These are phyloP conservation scores for Caenorhabditis sp. DNA, from an alignment of 2,888 invertebrate genomes.

Conservation along the genomic window DNA sequence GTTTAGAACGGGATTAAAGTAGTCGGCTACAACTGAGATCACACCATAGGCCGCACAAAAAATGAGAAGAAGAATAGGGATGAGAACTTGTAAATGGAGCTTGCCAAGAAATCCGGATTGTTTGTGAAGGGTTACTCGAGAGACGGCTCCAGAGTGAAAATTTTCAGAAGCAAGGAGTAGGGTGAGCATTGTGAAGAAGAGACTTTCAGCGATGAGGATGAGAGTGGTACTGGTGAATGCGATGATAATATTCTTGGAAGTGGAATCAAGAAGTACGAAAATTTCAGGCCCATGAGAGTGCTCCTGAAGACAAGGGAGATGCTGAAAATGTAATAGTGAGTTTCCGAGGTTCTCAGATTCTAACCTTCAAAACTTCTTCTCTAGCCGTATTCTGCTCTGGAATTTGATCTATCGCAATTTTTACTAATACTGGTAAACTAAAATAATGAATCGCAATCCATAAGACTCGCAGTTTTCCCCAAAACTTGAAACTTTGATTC, in stretches of 20 bases:
- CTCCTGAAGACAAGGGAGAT: neutral
- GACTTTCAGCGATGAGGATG: neutral
- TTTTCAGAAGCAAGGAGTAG: neutral
- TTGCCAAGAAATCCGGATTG: neutral
- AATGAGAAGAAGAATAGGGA: neutral
- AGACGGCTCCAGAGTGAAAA: neutral
- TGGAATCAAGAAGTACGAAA: neutral
- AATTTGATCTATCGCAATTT: neutral
- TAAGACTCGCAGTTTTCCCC: neutral
- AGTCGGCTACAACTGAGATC: neutral
- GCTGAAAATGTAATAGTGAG: neutral
- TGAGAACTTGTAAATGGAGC: slow-evolving; percentile 9
- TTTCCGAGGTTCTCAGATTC: neutral
- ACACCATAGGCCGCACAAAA: neutral
- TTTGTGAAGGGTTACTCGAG: neutral
- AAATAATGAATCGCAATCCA: slow-evolving; percentile 11
- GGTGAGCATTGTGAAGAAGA: slow-evolving; percentile 24
- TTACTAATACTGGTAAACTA: neutral
- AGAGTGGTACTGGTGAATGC: slow-evolving; percentile 2
- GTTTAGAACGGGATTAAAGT: slow-evolving; percentile 8
- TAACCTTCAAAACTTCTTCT: neutral
- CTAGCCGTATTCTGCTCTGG: neutral
- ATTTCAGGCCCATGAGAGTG: neutral
- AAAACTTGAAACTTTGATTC: neutral
- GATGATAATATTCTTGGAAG: neutral